A percentile compares a stretch with the other conserved stretches of the same genome.
Conservation (phyloP, 2,113 vertebrate species). For the Hucho hucho region DNA sequence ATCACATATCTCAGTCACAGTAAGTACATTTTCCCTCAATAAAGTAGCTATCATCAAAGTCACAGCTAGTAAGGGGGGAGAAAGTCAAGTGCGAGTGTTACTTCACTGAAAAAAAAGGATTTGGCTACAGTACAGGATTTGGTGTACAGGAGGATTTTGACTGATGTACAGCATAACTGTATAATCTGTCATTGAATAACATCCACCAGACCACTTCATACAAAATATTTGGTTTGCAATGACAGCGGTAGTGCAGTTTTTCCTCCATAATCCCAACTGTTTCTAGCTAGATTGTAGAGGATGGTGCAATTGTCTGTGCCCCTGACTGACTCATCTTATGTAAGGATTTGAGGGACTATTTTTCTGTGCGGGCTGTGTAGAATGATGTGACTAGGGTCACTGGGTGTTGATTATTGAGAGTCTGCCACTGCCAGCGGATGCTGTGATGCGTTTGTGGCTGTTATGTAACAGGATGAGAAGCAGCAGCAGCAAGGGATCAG, state of each 20-base stretch:
- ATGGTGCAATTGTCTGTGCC: background rate
- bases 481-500: background rate
- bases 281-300: background rate
- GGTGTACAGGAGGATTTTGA: background rate
- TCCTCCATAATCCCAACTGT: background rate
- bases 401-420: background rate
- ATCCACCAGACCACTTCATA: background rate
- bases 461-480: constrained; percentile 21
- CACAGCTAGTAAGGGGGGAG: too few relatives aligned
- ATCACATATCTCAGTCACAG: too few relatives aligned
- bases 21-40: too few relatives aligned
- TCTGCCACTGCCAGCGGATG: background rate
- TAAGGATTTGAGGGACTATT: background rate
- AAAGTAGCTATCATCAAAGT: too few relatives aligned
- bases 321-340: background rate
- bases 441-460: background rate
- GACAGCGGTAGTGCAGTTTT: background rate
- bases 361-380: background rate
- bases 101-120: background rate
- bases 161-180: background rate
- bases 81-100: too few relatives aligned
- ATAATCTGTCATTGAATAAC: too few relatives aligned
- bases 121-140: background rate
- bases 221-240: background rate
- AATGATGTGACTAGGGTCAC: background rate